phyloP scores from a whole-genome alignment of 2,888 invertebrate genomes.

The Tetranychus truncatus region DNA sequence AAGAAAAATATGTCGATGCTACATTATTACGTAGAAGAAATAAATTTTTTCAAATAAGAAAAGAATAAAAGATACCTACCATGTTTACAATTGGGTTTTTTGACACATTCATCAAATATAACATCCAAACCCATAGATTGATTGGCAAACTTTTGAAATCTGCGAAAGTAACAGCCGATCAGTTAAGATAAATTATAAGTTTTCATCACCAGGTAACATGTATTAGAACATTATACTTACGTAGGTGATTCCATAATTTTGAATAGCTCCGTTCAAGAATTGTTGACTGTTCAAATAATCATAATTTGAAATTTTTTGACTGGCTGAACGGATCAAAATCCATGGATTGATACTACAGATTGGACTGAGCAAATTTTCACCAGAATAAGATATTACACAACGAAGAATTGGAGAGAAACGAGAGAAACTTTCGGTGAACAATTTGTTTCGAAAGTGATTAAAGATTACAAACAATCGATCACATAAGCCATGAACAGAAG shows the following conservation, averaged over 20 bases:
- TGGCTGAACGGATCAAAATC: no score
- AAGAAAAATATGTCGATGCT: background rate
- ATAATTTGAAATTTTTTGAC: background rate
- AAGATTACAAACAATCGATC: background rate
- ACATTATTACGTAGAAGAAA: background rate
- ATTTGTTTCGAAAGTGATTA: background rate
- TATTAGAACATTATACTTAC: background rate
- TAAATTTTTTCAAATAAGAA: background rate
- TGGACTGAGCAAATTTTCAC: no score
- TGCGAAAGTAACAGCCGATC: background rate
- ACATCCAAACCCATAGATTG: background rate
- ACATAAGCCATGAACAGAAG: background rate
- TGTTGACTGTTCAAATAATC: background rate
- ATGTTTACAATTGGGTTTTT: constrained; percentile 8
- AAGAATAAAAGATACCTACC: background rate
- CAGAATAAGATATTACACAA: background rate
- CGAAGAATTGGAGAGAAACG: background rate
- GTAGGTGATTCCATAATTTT: background rate
- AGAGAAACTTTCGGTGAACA: background rate
- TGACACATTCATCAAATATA: background rate
- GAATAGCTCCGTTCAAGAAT: background rate
- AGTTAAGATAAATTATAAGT: background rate
- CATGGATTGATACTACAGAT: no score
- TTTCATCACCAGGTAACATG: background rate
- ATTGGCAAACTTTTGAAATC: background rate